phyloP scores from a whole-genome alignment of 2,113 vertebrate species.

The Melanerpes aurifrons region DNA sequence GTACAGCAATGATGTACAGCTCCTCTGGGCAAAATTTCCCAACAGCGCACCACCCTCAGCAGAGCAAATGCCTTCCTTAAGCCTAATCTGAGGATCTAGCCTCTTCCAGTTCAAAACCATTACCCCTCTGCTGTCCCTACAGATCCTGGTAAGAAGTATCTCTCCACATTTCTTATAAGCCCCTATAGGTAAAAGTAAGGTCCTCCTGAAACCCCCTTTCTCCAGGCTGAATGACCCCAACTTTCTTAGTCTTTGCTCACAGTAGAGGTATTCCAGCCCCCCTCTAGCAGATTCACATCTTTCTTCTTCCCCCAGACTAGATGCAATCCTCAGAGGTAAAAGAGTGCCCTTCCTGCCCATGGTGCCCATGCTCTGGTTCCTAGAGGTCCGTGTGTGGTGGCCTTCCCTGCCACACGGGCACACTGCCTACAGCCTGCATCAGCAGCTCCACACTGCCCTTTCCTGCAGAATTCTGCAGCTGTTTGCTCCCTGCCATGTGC shows the following conservation, averaged over 20 bases:
- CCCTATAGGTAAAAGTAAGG: not conserved
- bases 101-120: not conserved
- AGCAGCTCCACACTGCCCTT: not conserved
- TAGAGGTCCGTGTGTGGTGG: too few species aligned
- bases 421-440: too few species aligned
- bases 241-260: too few species aligned
- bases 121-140: not conserved
- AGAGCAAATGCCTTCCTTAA: not conserved
- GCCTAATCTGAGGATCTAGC: not conserved
- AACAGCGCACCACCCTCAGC: not conserved
- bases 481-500: rapidly evolving
- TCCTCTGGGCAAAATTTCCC: not conserved
- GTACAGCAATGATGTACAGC: not conserved
- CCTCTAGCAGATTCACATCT: not conserved
- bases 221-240: not conserved
- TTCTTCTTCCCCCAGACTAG: not conserved
- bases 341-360: too few species aligned
- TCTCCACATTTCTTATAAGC: not conserved
- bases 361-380: too few species aligned
- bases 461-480: not conserved
- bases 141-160: not conserved
- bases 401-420: not conserved
- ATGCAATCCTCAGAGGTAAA: not conserved
- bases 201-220: not conserved
- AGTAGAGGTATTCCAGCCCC: too few species aligned